phyloP scores from a whole-genome alignment of 1,140 invertebrate genomes.

The Drosophila ficusphila region DNA sequence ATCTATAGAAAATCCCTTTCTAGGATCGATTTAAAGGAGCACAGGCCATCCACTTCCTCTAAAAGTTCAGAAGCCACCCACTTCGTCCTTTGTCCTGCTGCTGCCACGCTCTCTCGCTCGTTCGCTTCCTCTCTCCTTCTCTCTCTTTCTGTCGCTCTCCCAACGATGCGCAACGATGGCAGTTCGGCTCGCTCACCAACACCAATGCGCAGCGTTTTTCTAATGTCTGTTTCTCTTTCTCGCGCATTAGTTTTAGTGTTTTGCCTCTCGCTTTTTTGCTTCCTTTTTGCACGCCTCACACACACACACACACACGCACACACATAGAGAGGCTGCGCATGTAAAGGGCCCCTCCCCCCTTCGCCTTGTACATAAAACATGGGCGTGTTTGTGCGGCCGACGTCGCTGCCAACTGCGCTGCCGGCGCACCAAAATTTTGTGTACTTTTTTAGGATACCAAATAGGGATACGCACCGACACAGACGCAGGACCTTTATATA shows the following conservation, averaged over 20 bases:
- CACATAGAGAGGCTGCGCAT: conserved; percentile 39
- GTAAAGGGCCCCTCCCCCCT: conserved; percentile 31
- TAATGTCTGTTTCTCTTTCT: conserved; percentile 83
- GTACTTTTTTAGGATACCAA: conserved; percentile 83
- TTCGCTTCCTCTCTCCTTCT: conserved; percentile 20
- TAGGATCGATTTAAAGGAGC: not conserved
- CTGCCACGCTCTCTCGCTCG: conserved; percentile 14
- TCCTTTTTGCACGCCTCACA: conserved; percentile 62
- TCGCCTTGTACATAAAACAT: conserved; percentile 76
- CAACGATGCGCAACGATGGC: conserved; percentile 62
- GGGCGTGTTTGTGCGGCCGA: conserved; percentile 75
- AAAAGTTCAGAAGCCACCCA: conserved; percentile 29
- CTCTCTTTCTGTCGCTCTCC: conserved; percentile 18
- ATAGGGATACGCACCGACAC: conserved; percentile 70
- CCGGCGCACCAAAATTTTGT: conserved; percentile 76
- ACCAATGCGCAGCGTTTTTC: conserved; percentile 61
- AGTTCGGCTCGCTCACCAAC: conserved; percentile 42
- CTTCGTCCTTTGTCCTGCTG: conserved; percentile 39
- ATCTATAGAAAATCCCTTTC: conserved; percentile 3
- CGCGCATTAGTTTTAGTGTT: conserved; percentile 83
- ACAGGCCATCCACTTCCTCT: conserved; percentile 35
- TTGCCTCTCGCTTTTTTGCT: conserved; percentile 83
- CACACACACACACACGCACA: conserved; percentile 10
- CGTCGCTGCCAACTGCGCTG: conserved; percentile 52
- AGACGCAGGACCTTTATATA: conserved; percentile 48